Evolutionary conservation across 1,140 invertebrate species (phyloP).

Genomic region (Centruroides sculpturatus): DNA sequence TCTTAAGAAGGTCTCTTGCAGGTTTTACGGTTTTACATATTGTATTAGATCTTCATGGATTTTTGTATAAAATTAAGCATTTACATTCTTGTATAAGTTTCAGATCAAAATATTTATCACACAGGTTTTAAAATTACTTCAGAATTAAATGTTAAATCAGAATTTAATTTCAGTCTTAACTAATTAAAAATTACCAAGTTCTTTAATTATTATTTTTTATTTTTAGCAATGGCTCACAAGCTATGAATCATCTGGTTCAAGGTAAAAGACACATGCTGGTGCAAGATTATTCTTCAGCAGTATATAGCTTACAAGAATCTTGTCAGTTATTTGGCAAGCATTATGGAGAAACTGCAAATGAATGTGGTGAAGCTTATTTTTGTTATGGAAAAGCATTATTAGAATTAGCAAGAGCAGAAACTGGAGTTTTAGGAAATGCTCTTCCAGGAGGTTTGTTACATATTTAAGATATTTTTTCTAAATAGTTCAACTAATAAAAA

Average conservation of each 20-base stretch:
- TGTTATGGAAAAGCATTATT: constrained; percentile 62
- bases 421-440: constrained; percentile 57
- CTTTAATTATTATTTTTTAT: not conserved
- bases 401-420: constrained; percentile 61
- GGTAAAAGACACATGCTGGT: constrained; percentile 63
- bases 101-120: no score
- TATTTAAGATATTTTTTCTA: no score
- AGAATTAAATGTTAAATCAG: no score
- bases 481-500: no score
- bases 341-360: constrained; percentile 56
- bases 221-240: constrained; percentile 18
- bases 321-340: constrained; percentile 50
- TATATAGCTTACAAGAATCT: constrained; percentile 53
- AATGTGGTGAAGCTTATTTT: constrained; percentile 70
- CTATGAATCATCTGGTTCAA: constrained; percentile 40
- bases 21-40: no score
- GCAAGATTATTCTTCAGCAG: constrained; percentile 60
- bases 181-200: no score
- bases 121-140: no score
- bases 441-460: constrained; percentile 22
- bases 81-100: no score
- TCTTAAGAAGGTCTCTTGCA: no score
- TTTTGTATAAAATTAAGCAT: no score
- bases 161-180: no score
- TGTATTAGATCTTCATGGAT: no score